A percentile compares a stretch with the other conserved stretches of the same genome.
Evolutionary conservation across 2,888 invertebrate genomes (phyloP).

Genomic region (Lasioglossum vierecki): DNA sequence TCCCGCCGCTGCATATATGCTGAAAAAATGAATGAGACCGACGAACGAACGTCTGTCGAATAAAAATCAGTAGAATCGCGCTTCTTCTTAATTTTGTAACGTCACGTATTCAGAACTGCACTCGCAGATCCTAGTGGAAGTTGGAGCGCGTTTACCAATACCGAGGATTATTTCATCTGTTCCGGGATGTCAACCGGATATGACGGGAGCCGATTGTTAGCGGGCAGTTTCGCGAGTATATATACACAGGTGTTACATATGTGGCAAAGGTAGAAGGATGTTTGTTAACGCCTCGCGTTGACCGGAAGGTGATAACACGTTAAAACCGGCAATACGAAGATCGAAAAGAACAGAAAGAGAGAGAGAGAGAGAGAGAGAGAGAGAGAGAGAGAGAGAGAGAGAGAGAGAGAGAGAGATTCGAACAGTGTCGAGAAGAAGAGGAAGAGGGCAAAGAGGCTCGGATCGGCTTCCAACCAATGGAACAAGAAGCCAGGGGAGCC

Average conservation of each 20-base stretch:
- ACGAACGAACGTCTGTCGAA: not conserved
- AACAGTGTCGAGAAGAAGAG: slow-evolving; percentile 58
- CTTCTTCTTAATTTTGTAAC: not conserved
- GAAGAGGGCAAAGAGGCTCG: slow-evolving; percentile 46
- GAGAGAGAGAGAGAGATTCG: slow-evolving; percentile 28
- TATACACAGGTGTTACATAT: slow-evolving; percentile 1
- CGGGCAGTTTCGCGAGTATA: not conserved
- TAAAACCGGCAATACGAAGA: slow-evolving; percentile 36
- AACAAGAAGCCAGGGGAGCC: slow-evolving; percentile 66
- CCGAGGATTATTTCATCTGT: not conserved
- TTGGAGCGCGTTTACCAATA: not conserved
- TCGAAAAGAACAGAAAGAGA: slow-evolving; percentile 40
- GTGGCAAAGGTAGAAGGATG: slow-evolving; percentile 28
- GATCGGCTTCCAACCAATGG: slow-evolving; percentile 70
- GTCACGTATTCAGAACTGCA: not conserved
- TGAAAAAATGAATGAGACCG: not conserved
- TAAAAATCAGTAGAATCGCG: not conserved
- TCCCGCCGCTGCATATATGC: not conserved
- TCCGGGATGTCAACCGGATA: not conserved
- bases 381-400: not conserved
- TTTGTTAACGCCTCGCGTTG: slow-evolving; percentile 66
- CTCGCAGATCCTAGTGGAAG: not conserved
- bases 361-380: not conserved
- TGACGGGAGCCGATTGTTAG: not conserved
- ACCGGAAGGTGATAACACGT: slow-evolving; percentile 62